Evolutionary conservation across 1,140 invertebrate genomes (phyloP).

Genomic region (Linepithema humile): DNA sequence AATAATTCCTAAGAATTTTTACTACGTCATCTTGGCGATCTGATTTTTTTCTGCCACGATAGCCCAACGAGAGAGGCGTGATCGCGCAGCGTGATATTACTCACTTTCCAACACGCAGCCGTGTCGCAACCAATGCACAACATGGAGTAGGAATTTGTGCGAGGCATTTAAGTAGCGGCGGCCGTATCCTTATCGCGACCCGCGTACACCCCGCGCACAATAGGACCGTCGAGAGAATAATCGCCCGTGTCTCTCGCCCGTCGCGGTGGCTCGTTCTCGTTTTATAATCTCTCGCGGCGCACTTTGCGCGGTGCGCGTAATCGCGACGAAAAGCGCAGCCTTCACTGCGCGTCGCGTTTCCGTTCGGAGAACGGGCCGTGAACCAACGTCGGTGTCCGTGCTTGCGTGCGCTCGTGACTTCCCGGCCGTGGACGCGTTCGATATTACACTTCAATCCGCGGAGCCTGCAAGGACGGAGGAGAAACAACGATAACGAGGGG

Average conservation of each 20-base stretch:
- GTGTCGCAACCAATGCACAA: constrained; percentile 80
- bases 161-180: constrained; percentile 77
- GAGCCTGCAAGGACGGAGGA: constrained; percentile 70
- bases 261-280: constrained; percentile 29
- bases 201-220: constrained; percentile 36
- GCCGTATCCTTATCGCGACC: constrained; percentile 62
- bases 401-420: constrained; percentile 16
- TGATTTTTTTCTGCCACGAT: constrained; percentile 30
- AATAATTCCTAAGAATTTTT: constrained; percentile 55
- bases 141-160: constrained; percentile 79
- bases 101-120: constrained; percentile 79
- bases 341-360: not conserved
- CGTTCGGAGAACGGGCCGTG: not conserved
- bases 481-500: constrained; percentile 72
- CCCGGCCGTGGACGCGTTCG: constrained; percentile 59
- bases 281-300: constrained; percentile 52
- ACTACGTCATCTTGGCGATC: constrained; percentile 58
- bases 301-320: constrained; percentile 50
- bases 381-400: not conserved
- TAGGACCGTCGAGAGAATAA: constrained; percentile 19
- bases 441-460: constrained; percentile 65
- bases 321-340: constrained; percentile 21
- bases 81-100: constrained; percentile 69
- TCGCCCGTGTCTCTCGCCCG: constrained; percentile 53
- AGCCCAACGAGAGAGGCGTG: constrained; percentile 45